A percentile compares a stretch with the other conserved stretches of the same genome.
phyloP scores from a whole-genome alignment of 2,888 invertebrate species.

The Sesamia inferens region DNA sequence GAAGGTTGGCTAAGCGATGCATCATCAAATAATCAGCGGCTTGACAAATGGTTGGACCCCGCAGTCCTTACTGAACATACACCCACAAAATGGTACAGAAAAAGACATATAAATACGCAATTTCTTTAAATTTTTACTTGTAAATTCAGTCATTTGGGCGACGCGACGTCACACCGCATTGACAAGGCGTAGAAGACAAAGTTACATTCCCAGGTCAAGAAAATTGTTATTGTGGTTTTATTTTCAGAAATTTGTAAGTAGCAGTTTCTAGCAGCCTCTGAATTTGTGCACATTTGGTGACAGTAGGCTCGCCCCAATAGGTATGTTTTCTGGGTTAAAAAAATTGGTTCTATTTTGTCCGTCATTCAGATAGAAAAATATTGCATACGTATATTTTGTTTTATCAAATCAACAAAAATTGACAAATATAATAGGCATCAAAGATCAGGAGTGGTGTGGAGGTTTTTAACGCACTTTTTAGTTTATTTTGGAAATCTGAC shows the following conservation, averaged over 20 bases:
- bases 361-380: too few relatives aligned
- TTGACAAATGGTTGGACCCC: constrained; percentile 61
- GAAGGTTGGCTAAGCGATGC: constrained; percentile 67
- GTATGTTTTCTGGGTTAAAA: too few relatives aligned
- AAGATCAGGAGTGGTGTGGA: too few relatives aligned
- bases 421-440: too few relatives aligned
- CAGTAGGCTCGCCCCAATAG: background rate
- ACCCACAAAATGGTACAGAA: constrained; percentile 13
- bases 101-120: background rate
- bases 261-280: background rate
- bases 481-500: too few relatives aligned
- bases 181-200: background rate
- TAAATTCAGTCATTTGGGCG: background rate
- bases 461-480: too few relatives aligned
- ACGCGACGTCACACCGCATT: background rate
- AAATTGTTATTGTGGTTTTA: background rate
- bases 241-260: background rate
- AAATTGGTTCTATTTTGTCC: too few relatives aligned
- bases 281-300: background rate
- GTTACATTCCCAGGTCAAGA: background rate
- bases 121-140: background rate
- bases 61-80: constrained; percentile 22
- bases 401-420: too few relatives aligned
- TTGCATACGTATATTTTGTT: too few relatives aligned
- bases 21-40: constrained; percentile 75